Base-by-base conservation (phyloP, 2,113 vertebrate species). In the Hemiprocne comata region DNA sequence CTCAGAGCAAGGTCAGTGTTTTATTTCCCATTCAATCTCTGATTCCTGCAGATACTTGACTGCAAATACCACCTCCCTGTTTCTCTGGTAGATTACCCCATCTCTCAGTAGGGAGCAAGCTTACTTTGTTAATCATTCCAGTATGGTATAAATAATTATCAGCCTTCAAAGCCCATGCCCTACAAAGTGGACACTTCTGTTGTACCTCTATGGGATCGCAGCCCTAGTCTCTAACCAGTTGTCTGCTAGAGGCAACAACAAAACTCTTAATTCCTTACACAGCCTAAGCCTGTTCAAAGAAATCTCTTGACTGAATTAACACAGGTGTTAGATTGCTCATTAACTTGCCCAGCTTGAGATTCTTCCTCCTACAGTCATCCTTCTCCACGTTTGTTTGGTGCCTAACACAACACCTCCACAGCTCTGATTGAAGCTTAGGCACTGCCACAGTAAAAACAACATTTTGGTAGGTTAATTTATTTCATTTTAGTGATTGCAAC, bases 171-270 rank as follows among this genome's bases (percentile, higher is more conserved):
- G 28, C 29, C 16, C 23, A 44, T 0, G 0, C 16, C 65, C 29
- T 46, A 12, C 8, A 6, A 60, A 51, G 28, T 1, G 4, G 33
- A 80, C 9, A 6, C 12, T 70, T 60, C 4, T 3, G 6, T 20
- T 18, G 24, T 6, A 12, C 24, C 21, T 26, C 18, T 48, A 10
- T 13, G 28, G 14, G n/a, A 26, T 31, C 44, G 26, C 0, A 0
- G 12, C 17, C 34, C 28, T 44, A 11, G 25, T 58, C 31, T 64
- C 36, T 38, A 33, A 42, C 23, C 29, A 34, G 25, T 13, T 33
- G 26, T 14, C 25, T 78, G 50, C 36, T 42, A 19, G 29, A 78
- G n/a, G 26, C 18, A 42, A 42, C 36, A 42, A 21, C 24, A 21
- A 31, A 54, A 19, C 24, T 80, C 33, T 53, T 42, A 28, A 9